Evolutionary conservation across 2,113 vertebrate genomes (phyloP), one percentile per base, ranked within the genome.

Genomic region (Carassius carassius): DNA sequence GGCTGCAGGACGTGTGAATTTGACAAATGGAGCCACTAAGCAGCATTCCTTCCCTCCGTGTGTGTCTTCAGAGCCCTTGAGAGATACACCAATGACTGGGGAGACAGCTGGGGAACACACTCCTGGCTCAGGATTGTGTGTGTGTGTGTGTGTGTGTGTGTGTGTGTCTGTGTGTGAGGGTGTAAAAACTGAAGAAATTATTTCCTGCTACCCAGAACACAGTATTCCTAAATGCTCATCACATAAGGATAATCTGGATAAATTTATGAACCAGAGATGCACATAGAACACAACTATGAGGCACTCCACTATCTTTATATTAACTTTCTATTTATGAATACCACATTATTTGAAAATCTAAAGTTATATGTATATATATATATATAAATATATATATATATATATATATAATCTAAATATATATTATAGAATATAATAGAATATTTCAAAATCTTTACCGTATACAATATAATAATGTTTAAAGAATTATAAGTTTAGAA

Each of bases 11-110:
- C 72, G 41, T 88, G 5, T 14, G 1, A 78, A 14, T 3, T 63
- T 89, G 85, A 89, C 58, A 87, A 87, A 83, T 25, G 60, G 78
- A 70, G 58, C 10, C 75, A 9, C 10, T 73, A 81, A 75, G 63
- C 77, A 84, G 32, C 12, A 65, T 72, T 65, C 83, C 69, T 58
- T 65, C 78, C 75, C 72, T 13, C 56, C 54, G 1, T 67, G 37
- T 32, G 21, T 11, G 86, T 89, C 72, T 51, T 73, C 35, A 81
- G 49, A 25, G 1, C 25, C 35, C 79, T 90, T 67, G 62, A 14
- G 29, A 74, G 23, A 49, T 75, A 51, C 11, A 25, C 77, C 17
- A 51, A 19, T 60, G 74, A 51, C 62, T 10, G 44, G 76, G 69
- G 81, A 74, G 32, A 67, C 2, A 10, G 67, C 65, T 83, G 23